Evolutionary conservation across 2,113 vertebrate species (phyloP), one percentile per base, ranked within the genome.

Genomic region (Protobothrops mucrosquamatus): DNA sequence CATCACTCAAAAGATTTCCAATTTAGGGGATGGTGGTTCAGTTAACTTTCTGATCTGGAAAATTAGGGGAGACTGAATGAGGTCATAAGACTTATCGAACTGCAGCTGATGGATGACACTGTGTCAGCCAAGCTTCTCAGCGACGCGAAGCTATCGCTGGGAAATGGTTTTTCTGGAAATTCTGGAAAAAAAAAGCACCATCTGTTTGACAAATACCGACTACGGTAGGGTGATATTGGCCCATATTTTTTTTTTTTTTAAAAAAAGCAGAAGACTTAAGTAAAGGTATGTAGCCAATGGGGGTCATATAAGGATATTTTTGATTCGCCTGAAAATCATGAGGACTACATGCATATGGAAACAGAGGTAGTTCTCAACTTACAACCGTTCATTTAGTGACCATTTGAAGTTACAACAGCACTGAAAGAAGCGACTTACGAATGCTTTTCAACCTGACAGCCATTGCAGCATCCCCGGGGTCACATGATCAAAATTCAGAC

Each of bases 1-100:
- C 98, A 92, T 97, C 98, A 95, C 98, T 98, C 20, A 97, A 95
- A 52, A 98, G 96, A 81, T 96, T 97, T 95, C 97, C 96, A 95
- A 99, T 97, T 94, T 98, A 97, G 18, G 97, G 97, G 89, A 98
- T 97, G 0, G 98, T 98, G 91, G 95, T 95, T 86, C 91, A 90
- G 43, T 98, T 97, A 93, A 99, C 98, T 8, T 98, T 97, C 97
- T 98, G 98, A 97, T 99, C 99, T 95, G 98, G 97, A 96, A 99
- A 99, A 96, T 98, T 99, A 93, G 94, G 92, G 92, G 18, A 96
- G 93, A 96, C 92, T 54, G 95, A 94, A 96, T 29, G 90, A 81
- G 56, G 39, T 92, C 91, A 96, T 94, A 95, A 89, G 89, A 91
- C 81, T 9, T 92, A 94, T 91, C 26, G 88, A 95, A 90, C 3